Percentiles rank a stretch among this genome's conserved stretches.
Conservation (phyloP, 2,113 vertebrate species). For the Xiphophorus couchianus region DNA sequence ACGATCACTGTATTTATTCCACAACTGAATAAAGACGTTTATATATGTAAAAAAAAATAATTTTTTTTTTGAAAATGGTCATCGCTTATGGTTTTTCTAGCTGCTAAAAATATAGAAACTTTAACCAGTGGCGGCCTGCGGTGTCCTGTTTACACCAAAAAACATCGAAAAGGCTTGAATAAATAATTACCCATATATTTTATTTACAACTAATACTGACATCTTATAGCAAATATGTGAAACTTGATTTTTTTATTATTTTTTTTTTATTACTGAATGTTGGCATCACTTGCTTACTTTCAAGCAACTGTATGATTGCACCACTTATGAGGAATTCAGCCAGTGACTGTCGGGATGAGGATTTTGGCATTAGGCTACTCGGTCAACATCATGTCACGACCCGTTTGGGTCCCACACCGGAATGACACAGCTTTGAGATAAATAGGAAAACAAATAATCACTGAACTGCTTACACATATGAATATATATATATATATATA, state of each 20-base stretch:
- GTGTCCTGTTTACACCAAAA: constrained; percentile 23
- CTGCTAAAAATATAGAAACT: constrained; percentile 29
- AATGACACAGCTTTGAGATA: constrained; percentile 41
- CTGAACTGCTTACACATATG: not conserved
- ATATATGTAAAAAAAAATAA: not conserved
- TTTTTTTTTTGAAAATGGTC: not conserved
- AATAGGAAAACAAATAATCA: not conserved
- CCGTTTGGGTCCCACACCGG: constrained; percentile 27
- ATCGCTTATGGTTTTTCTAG: constrained; percentile 14
- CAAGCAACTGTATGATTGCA: constrained; percentile 5
- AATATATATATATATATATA: constrained; percentile 9
- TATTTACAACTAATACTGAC: constrained; percentile 46
- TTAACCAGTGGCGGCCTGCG: constrained; percentile 5
- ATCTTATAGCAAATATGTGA: constrained; percentile 17
- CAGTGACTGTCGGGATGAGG: constrained; percentile 21
- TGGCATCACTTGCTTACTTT: constrained; percentile 2
- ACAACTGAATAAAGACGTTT: constrained; percentile 20
- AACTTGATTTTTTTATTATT: not conserved
- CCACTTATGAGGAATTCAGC: constrained; percentile 22
- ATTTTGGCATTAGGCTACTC: constrained; percentile 53
- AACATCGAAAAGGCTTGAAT: constrained; percentile 35
- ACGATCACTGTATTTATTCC: constrained; percentile 25
- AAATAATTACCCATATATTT: constrained; percentile 30
- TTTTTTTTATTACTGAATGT: constrained; percentile 28
- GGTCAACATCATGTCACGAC: constrained; percentile 35